Percentiles rank a stretch among this genome's conserved stretches.
Evolutionary conservation across 1,140 invertebrate species (phyloP).

Genomic region (Periplaneta americana): DNA sequence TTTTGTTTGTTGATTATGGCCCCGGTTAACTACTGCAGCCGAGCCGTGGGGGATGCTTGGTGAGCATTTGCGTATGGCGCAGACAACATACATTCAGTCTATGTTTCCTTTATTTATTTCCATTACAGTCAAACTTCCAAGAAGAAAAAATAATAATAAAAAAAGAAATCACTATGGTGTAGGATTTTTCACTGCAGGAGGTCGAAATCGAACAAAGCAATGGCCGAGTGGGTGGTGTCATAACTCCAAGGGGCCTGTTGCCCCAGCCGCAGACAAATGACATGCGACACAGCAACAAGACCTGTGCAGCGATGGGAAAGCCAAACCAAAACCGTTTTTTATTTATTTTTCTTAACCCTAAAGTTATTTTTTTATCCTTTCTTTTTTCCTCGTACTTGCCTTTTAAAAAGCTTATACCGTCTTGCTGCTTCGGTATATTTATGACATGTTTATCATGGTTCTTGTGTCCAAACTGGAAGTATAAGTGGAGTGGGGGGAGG

Average conservation of each 20-base stretch:
- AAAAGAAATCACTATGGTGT: background rate
- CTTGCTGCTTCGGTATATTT: background rate
- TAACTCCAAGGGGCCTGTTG: background rate
- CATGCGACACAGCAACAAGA: background rate
- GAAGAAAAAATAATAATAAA: background rate
- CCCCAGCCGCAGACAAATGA: background rate
- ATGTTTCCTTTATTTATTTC: background rate
- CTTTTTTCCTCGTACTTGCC: background rate
- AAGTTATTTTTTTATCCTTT: background rate
- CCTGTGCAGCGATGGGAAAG: background rate
- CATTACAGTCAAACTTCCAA: background rate
- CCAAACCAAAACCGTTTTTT: background rate
- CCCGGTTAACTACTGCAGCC: background rate
- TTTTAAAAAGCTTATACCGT: background rate
- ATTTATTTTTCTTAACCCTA: background rate
- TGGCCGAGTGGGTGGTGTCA: background rate
- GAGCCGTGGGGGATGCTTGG: too few species aligned
- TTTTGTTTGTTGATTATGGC: background rate
- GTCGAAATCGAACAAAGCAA: background rate
- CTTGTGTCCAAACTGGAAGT: background rate
- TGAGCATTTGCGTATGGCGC: background rate
- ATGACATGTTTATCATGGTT: background rate
- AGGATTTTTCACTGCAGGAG: background rate
- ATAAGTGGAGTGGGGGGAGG: background rate
- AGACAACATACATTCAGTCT: background rate